A percentile compares a stretch with the other conserved stretches of the same genome.
These are phyloP conservation scores for Suncus etruscus DNA, from an alignment of 2,113 vertebrate genomes.

Conservation along the genomic window DNA sequence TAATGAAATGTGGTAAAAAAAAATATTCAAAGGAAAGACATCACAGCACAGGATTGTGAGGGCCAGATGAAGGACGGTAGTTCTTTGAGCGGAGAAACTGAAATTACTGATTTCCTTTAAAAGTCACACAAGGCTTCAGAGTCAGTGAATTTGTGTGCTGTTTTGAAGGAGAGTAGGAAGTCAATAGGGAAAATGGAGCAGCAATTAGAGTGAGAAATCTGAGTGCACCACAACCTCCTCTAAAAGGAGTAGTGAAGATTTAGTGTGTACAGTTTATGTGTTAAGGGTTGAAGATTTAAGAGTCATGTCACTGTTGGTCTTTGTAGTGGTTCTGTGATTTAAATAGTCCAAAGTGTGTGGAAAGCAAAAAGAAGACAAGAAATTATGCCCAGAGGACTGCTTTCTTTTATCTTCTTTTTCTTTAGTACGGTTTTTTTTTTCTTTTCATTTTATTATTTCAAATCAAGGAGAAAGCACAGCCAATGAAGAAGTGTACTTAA, in stretches of 20 bases:
- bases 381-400: neutral
- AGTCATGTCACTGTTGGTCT: neutral
- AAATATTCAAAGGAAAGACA: neutral
- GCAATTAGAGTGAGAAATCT: neutral
- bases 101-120: neutral
- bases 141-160: neutral
- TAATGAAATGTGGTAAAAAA: neutral
- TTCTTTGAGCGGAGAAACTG: neutral
- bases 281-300: conserved; percentile 38
- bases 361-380: neutral
- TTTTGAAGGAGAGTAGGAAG: neutral
- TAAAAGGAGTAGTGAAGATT: neutral
- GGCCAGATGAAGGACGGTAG: fast-evolving
- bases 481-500: neutral
- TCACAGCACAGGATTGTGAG: neutral
- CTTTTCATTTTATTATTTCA: neutral
- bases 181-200: neutral
- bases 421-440: neutral
- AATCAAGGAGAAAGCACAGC: neutral
- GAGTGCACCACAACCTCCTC: neutral
- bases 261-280: neutral
- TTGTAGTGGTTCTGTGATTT: conserved; percentile 34
- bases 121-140: neutral
- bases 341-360: neutral
- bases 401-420: neutral